Percentiles rank a stretch among this genome's conserved stretches.
Evolutionary conservation across 2,888 invertebrate genomes (phyloP).

Genomic region (Empis stercorea): DNA sequence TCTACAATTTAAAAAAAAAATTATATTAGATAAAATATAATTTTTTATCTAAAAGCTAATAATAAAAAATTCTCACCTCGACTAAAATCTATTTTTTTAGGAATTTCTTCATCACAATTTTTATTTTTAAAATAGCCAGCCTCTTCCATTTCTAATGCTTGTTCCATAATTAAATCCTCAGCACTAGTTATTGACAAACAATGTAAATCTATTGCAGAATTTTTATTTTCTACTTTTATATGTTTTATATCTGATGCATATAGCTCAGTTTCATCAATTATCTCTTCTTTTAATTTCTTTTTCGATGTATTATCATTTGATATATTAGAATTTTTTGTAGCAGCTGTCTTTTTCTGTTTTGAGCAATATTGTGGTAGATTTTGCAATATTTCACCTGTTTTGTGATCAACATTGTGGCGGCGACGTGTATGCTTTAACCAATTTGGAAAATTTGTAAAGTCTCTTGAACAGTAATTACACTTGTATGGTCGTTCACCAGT

Average conservation of each 20-base stretch:
- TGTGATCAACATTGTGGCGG: conserved; percentile 40
- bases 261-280: background rate
- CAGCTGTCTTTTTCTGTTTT: conserved; percentile 13
- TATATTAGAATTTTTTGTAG: conserved; percentile 20
- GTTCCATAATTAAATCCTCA: conserved; percentile 34
- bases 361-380: conserved; percentile 34
- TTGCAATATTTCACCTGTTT: conserved; percentile 33
- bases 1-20: conserved; percentile 16
- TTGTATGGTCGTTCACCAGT: conserved; percentile 44
- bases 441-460: conserved; percentile 47
- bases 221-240: conserved; percentile 2
- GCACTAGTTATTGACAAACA: conserved; percentile 31
- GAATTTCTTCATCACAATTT: conserved; percentile 23
- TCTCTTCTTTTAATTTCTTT: background rate
- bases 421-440: conserved; percentile 46
- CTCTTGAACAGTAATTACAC: conserved; percentile 45
- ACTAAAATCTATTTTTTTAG: conserved; percentile 8
- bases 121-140: conserved; percentile 26
- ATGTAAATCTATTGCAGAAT: conserved; percentile 21
- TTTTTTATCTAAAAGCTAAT: background rate
- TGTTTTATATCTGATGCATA: conserved; percentile 4
- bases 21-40: background rate
- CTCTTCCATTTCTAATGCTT: conserved; percentile 35
- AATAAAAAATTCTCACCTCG: conserved; percentile 23
- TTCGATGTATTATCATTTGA: background rate